Evolutionary conservation across 2,888 invertebrate genomes (phyloP), one percentile per base, ranked within the genome.

Genomic region (Flabesymbios commensalis): DNA sequence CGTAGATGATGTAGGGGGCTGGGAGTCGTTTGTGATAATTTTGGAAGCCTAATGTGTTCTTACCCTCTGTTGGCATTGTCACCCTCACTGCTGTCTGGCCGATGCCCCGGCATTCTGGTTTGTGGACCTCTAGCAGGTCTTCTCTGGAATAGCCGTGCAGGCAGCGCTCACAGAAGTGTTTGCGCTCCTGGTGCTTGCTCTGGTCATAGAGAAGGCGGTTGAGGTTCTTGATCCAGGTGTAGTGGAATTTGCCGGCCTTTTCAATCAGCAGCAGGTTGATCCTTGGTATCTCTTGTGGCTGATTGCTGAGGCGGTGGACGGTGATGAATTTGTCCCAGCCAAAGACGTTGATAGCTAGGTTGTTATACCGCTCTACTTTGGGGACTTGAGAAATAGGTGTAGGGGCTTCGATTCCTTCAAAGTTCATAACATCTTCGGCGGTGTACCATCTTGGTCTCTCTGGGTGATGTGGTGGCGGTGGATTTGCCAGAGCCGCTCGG

Each of bases 1-100:
- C 59, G 47, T 67, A 65, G 58, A 67, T 57, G 22, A 57, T 45
- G 48, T 36, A 65, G 1, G 56, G 58, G 4, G 42, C 55, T 26
- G 26, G 28, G 32, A 65, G 51, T 39, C 56, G 52, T 48, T 55
- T 61, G 51, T 58, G 55, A 7, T 58, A 41, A 61, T 64, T 60
- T n/a, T 53, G 51, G 49, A 66, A 61, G 33, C 3, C 5, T 14
- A 61, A 58, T 28, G 28, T 53, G 43, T 61, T 59, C 17, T 60
- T 52, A 39, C 32, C 61, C 52, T 61, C 29, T 19, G 45, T 47
- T 19, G 57, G 64, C 60, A 65, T 64, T 19, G 42, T 49, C 26
- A 54, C 53, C 41, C 51, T 43, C 24, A 61, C 56, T 2, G 63
- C 56, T 5, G 31, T 53, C 28, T 62, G 36, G 19, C 41, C 45